Base-by-base conservation (phyloP, 2,888 invertebrate genomes). In the Calephelis perditalis region DNA sequence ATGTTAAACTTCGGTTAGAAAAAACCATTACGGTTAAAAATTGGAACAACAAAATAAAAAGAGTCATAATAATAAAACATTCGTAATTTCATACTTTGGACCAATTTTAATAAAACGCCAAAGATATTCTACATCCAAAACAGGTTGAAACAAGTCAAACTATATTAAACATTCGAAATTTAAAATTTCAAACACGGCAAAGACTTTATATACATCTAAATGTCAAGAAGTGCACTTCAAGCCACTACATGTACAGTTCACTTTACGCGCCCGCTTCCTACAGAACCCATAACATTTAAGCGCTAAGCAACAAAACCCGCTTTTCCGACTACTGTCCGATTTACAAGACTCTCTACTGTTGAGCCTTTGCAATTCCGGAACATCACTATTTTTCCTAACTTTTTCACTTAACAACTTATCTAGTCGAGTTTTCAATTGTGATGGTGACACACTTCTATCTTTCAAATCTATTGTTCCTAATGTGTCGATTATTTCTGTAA, bases 401-500 rank as follows among this genome's bases (percentile, higher is more conserved):
- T 75, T 75, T 7, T 76, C 77, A 40, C 61, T 79, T 5, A 89
- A 57, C 1, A 89, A 66, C 65, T 91, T 91, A 68, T 91, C 93
- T 65, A 95, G 74, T 66, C 93, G 85, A 70, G 84, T 92, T 74
- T 93, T 94, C 10, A 95, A 79, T 68, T 93, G 93, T 4, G 91
- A 86, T 0, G 95, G 94, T 0, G 94, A 93, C 0, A 95, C 93
- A 56, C 92, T 87, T 0, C 85, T 78, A 65, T 87, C 86, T 71
- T 72, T 76, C 45, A 75, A 69, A 62, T 81, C 80, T 58, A 71
- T 70, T 11, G 64, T 57, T 43, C 70, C 78, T 0, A 79, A 56
- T 57, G 85, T 67, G 58, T 87, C 83, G 52, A 74, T 71, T 6
- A 84, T 73, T 65, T 89, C 82, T 0, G 72, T 68, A 26, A 81